These are phyloP conservation scores for Pseudorhiza aurosa DNA, from an alignment of 30 jellyfish, hydroid and myxozoan genomes.

Conservation along the genomic window DNA sequence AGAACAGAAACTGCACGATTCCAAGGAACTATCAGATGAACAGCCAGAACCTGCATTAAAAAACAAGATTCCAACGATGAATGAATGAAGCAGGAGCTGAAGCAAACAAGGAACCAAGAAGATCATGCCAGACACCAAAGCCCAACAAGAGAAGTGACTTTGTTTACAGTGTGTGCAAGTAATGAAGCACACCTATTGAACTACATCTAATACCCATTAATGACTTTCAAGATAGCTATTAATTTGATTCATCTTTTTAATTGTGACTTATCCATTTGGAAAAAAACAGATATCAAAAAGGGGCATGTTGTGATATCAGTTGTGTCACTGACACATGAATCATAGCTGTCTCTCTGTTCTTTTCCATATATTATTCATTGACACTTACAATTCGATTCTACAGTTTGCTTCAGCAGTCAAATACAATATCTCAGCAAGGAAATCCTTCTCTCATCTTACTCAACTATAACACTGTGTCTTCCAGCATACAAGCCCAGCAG, in stretches of 20 bases:
- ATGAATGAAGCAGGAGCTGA: conserved; percentile 1
- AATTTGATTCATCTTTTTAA: background rate
- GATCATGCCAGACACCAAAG: conserved; percentile 10
- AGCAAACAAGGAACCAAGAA: background rate
- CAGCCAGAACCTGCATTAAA: background rate
- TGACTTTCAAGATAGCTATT: background rate
- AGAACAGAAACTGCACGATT: background rate
- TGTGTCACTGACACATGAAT: background rate
- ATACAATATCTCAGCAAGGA: no score
- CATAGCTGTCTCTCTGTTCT: conserved; percentile 3
- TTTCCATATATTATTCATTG: no score
- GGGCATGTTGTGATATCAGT: conserved; percentile 10
- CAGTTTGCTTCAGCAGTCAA: no score
- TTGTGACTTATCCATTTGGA: no score
- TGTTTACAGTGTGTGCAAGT: background rate
- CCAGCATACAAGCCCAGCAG: no score
- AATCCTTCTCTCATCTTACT: no score
- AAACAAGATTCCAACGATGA: background rate
- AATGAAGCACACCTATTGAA: background rate
- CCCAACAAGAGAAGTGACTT: conserved; percentile 10
- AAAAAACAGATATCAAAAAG: background rate
- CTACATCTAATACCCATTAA: no score
- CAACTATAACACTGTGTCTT: no score
- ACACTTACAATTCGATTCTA: no score
- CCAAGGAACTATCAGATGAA: conserved; percentile 1